Conservation (phyloP, 2,113 vertebrate genomes). For the Agelaius phoeniceus region DNA sequence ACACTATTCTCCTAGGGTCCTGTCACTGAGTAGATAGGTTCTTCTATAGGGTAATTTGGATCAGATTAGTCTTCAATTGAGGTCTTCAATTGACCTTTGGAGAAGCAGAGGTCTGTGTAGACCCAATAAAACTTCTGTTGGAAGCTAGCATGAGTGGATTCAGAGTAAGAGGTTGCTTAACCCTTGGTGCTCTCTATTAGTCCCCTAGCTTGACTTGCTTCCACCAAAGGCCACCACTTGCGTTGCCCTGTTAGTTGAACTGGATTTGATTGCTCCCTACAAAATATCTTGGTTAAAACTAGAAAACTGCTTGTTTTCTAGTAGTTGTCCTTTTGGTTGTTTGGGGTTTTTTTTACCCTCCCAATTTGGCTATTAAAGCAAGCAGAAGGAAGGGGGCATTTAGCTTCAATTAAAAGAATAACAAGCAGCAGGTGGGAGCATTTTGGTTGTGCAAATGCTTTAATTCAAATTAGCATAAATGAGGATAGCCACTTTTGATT, state of each 20-base stretch:
- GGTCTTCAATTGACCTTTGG: background rate
- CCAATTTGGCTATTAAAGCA: background rate
- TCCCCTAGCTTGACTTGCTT: background rate
- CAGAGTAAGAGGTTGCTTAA: background rate
- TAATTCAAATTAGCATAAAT: background rate
- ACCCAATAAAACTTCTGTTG: background rate
- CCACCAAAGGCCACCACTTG: background rate
- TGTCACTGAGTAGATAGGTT: background rate
- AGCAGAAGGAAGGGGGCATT: background rate
- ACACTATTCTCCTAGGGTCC: background rate
- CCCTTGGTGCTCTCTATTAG: background rate
- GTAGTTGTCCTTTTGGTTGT: background rate
- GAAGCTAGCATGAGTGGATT: accelerated
- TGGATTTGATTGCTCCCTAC: background rate
- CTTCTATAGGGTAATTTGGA: background rate
- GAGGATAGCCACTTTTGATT: background rate
- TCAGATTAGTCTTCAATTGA: background rate
- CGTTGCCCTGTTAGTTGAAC: background rate
- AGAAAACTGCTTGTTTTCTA: background rate
- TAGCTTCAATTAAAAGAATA: background rate
- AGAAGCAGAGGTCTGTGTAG: background rate
- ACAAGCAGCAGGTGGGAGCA: background rate
- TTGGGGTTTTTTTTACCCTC: background rate
- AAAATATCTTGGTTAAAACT: background rate
- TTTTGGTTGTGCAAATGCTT: background rate